Evolutionary conservation across 2,113 vertebrate genomes (phyloP), one percentile per base, ranked within the genome.

Genomic region (Nanorana parkeri): DNA sequence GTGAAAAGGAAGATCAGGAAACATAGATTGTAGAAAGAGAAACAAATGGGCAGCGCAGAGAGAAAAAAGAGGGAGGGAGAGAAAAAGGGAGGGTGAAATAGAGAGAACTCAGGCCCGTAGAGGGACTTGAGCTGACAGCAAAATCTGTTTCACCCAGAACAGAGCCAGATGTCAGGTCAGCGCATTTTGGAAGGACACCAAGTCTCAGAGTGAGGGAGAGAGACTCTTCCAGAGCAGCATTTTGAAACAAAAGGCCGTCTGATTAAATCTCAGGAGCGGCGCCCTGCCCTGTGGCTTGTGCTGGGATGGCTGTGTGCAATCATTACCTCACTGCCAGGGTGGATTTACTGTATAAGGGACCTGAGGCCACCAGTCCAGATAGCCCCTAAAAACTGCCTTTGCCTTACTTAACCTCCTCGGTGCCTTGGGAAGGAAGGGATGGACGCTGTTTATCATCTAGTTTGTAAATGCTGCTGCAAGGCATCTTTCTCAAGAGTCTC

Each of bases 141-240:
- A 76, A 82, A 82, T 82, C 80, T 82, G 80, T 82, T 82, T 68
- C 80, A 82, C 80, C 71, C 80, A 82, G 80, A 82, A 82, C 63
- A 82, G 80, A 84, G 76, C 58, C 67, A 79, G 76, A 84, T 73
- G 77, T 72, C 68, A 66, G 61, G 83, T 67, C 76, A 84, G 52
- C 52, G 24, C 26, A 76, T 76, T 82, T 82, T 82, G 80, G 80
- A 82, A 82, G 80, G 80, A 82, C 71, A 82, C 80, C 80, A 82
- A 82, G 80, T 82, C 80, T 82, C 80, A 58, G 71, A 75, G 63
- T 47, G 28, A 82, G 71, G 73, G 71, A 76, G 80, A 74, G 80
- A 65, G 52, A 76, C 80, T 82, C 63, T 71, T 75, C 71, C 63
- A 60, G 63, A 82, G 71, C 63, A 76, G 80, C 47, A 68, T 76